These are phyloP conservation scores for Hypolimnas misippus DNA, from an alignment of 2,888 invertebrate species.

Conservation along the genomic window DNA sequence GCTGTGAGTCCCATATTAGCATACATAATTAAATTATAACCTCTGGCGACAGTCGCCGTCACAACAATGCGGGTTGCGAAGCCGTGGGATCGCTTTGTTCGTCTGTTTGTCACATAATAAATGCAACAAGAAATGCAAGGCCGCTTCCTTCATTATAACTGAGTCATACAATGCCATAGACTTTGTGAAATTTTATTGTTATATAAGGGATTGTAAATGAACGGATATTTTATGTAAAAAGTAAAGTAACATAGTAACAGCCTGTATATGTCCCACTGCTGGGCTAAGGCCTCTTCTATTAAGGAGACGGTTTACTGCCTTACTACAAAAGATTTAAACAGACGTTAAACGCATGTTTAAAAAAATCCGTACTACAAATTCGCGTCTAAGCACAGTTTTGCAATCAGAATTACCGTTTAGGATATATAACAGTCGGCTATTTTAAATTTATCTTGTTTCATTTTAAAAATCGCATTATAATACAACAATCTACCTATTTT, in stretches of 20 bases:
- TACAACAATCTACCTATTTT: no score
- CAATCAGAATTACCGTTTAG: no score
- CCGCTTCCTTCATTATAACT: slow-evolving; percentile 18
- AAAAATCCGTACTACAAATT: no score
- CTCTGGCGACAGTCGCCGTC: slow-evolving; percentile 29
- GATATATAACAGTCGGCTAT: no score
- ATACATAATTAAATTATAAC: slow-evolving; percentile 26
- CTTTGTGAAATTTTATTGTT: not conserved
- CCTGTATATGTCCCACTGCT: no score
- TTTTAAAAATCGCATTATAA: no score
- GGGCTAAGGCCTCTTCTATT: no score
- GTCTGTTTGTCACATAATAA: slow-evolving; percentile 9
- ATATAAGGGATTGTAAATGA: not conserved
- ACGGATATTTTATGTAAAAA: not conserved
- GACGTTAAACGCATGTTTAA: no score
- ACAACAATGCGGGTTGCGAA: slow-evolving; percentile 32
- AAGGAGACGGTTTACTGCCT: no score
- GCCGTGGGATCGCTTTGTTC: slow-evolving; percentile 29
- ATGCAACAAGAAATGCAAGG: slow-evolving; percentile 25
- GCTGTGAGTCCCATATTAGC: slow-evolving; percentile 16
- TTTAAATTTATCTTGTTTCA: no score
- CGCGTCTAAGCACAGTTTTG: no score
- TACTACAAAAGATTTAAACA: no score
- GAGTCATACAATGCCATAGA: not conserved
- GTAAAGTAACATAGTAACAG: not conserved